These are phyloP conservation scores for Taeniopygia guttata DNA, from an alignment of 2,797 vertebrate genomes.

Conservation along the genomic window DNA sequence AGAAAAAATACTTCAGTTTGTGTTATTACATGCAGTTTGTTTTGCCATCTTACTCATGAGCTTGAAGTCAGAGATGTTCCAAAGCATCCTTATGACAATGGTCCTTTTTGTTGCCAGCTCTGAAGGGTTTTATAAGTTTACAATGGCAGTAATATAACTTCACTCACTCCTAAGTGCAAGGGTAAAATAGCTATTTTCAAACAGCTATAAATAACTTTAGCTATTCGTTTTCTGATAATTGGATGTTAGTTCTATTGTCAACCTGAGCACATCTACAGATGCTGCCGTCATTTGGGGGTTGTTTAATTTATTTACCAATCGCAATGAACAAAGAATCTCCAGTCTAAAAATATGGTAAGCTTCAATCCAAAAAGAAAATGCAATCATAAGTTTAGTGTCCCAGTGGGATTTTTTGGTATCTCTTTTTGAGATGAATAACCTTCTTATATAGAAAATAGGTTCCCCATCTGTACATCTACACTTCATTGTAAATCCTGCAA, in stretches of 20 bases:
- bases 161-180: neutral
- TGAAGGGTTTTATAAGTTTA: conserved; percentile 21
- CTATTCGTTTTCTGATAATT: conserved; percentile 53
- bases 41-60: neutral
- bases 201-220: conserved; percentile 27
- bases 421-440: neutral
- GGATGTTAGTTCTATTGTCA: conserved; percentile 37
- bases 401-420: conserved; percentile 16
- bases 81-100: conserved; percentile 7
- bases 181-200: conserved; percentile 50
- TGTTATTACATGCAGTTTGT: neutral
- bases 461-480: neutral
- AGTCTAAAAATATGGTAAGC: conserved; percentile 32
- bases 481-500: conserved; percentile 21
- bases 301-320: conserved; percentile 60
- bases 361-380: conserved; percentile 20
- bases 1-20: conserved; percentile 5
- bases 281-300: neutral
- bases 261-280: conserved; percentile 37
- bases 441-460: conserved; percentile 2
- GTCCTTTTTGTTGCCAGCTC: neutral
- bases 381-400: conserved; percentile 25
- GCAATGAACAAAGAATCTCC: conserved; percentile 31
- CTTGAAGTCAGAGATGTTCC: neutral
- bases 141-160: conserved; percentile 1